These are phyloP conservation scores for Chorisops tibialis DNA, from an alignment of 2,888 invertebrate species.

Conservation along the genomic window DNA sequence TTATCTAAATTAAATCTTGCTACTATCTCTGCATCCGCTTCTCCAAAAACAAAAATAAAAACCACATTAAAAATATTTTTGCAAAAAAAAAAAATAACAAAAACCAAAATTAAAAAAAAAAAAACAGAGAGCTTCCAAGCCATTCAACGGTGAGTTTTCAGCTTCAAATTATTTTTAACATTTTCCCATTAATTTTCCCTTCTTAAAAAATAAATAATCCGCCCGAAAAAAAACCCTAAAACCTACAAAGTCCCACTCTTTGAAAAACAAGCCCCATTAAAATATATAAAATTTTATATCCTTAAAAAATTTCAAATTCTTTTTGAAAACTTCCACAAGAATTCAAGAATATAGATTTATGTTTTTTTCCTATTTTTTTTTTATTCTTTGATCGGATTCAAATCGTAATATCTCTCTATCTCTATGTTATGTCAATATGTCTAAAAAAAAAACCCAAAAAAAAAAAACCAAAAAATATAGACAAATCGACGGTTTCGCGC, in stretches of 20 bases:
- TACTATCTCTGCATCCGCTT: not conserved
- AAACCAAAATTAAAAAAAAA: conserved; percentile 4
- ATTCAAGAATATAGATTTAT: too few relatives aligned
- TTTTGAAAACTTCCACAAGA: not conserved
- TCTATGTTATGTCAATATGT: not conserved
- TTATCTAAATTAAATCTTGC: not conserved
- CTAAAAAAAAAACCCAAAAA: not conserved
- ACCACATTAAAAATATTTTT: too few relatives aligned
- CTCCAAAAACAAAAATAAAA: not conserved
- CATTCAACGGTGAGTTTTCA: conserved; percentile 25
- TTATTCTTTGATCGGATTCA: not conserved
- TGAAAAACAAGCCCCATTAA: not conserved
- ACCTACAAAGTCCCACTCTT: not conserved
- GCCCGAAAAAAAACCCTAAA: not conserved
- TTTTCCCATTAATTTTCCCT: not conserved
- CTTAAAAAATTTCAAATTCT: not conserved
- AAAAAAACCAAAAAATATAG: conserved; percentile 58
- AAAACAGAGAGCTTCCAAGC: conserved; percentile 15
- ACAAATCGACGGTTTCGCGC: conserved; percentile 97
- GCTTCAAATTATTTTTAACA: not conserved
- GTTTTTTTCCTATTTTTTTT: too few relatives aligned
- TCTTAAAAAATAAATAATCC: not conserved
- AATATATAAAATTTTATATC: conserved; percentile 8
- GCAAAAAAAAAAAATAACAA: not conserved
- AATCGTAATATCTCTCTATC: not conserved